Conservation (phyloP, 2,888 invertebrate genomes). For the Podabrus alpinus region DNA sequence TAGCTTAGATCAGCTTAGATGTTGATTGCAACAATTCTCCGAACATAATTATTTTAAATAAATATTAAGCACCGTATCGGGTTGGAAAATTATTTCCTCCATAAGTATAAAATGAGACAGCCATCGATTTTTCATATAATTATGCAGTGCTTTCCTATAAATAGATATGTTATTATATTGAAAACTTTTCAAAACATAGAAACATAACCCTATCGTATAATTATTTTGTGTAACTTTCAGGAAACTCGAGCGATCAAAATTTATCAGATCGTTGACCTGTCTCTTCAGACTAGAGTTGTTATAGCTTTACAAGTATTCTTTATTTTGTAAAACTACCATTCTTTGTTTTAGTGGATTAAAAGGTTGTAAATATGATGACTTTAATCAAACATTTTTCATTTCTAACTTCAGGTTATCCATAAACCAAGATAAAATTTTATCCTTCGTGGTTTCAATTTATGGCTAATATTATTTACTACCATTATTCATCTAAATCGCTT, state of each 20-base stretch:
- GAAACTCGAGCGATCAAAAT: constrained; percentile 10
- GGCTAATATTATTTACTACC: not conserved
- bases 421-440: not conserved
- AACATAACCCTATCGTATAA: not conserved
- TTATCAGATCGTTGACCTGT: constrained; percentile 14
- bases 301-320: not conserved
- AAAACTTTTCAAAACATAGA: constrained; percentile 6
- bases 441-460: not conserved
- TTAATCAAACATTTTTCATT: not conserved
- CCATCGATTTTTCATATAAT: not conserved
- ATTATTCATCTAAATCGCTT: not conserved
- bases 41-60: not conserved
- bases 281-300: not conserved
- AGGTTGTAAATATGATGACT: not conserved
- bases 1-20: not conserved
- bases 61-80: not conserved
- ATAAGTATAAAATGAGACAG: not conserved
- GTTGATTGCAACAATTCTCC: not conserved
- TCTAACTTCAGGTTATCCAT: not conserved
- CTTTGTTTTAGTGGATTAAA: not conserved
- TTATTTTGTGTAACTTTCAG: constrained; percentile 5
- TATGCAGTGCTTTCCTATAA: not conserved
- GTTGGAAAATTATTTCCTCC: not conserved
- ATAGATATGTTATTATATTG: not conserved
- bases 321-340: not conserved